Evolutionary conservation across 2,113 vertebrate genomes (phyloP).

Genomic region (Cyprinus carpio): DNA sequence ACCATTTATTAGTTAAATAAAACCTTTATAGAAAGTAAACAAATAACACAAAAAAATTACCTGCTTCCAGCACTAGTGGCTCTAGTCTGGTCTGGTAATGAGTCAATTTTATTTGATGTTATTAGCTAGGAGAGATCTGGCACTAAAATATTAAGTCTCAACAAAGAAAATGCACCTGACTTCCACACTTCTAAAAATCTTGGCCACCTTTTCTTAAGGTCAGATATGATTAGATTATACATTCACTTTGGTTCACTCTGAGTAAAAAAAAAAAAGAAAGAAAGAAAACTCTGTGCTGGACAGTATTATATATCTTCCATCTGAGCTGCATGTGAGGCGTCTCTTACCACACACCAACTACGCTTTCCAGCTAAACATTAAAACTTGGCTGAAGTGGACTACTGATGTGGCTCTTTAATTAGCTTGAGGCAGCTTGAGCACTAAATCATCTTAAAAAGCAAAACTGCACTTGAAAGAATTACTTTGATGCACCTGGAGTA

Average conservation of each 20-base stretch:
- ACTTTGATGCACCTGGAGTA: constrained; percentile 67
- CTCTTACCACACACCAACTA: constrained; percentile 42
- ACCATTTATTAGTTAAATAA: not conserved
- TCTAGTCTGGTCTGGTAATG: not conserved
- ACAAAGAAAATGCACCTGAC: not conserved
- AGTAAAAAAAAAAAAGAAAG: not conserved
- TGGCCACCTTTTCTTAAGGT: not conserved
- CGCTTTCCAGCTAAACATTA: constrained; percentile 60
- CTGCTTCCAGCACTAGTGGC: not conserved
- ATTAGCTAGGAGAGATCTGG: not conserved
- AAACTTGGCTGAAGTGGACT: constrained; percentile 66
- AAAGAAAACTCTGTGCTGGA: not conserved
- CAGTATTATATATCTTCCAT: not conserved
- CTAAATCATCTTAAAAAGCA: constrained; percentile 67
- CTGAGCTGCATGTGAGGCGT: constrained; percentile 49
- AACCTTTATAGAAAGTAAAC: not conserved
- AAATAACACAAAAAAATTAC: not conserved
- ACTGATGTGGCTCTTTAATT: constrained; percentile 68
- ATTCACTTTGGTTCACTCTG: not conserved
- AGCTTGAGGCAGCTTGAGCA: constrained; percentile 56
- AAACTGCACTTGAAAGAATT: constrained; percentile 70
- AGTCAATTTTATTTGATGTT: not conserved
- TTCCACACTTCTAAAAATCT: not conserved
- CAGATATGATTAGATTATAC: not conserved
- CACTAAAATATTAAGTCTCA: not conserved